Evolutionary conservation across 2,888 invertebrate species (phyloP), one percentile per base, ranked within the genome.

Genomic region (Actias luna): DNA sequence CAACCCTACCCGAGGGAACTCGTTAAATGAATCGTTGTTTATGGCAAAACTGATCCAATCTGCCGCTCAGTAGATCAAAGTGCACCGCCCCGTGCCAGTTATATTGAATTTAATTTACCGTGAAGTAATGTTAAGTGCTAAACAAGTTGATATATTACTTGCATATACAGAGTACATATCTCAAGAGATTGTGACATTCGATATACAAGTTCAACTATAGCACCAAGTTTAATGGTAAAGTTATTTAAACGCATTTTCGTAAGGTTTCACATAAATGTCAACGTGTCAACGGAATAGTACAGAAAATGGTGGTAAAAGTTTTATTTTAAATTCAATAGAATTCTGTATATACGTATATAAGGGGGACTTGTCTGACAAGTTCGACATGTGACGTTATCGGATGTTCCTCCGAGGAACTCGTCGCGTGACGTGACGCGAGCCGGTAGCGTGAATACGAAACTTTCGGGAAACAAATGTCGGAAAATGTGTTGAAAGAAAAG

Each of bases 1-100:
- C 25, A n/a, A 31, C 31, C 42, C 36, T 60, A 46, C 36, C 52
- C 27, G 16, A 29, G 61, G 62, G 66, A 61, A 39, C 39, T 60
- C 29, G 64, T 60, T 63, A 65, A 66, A 67, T 67, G 64, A 69
- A 67, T 69, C 65, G 66, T 65, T 65, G 68, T 68, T 64, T 67
- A 65, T 60, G 42, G 27, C 39, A 50, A 63, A 63, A 27, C 39
- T 59, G 63, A 63, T 63, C 59, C 36, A 39, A 59, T 50, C 59
- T 31, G 39, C 39, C 39, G 52, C 42, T 58, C 58, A 52, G 52
- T 42, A 52, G 65, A 65, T 65, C 63, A 65, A 63, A 65, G 65
- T 60, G 52, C 39, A 36, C 27, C 42, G 33, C 52, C 39, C 39
- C 18, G 57, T 25, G 29, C 36, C 29, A 57, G 29, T 16, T 61